Conservation (phyloP, 2,113 vertebrate species). For the Leucosticte australis region DNA sequence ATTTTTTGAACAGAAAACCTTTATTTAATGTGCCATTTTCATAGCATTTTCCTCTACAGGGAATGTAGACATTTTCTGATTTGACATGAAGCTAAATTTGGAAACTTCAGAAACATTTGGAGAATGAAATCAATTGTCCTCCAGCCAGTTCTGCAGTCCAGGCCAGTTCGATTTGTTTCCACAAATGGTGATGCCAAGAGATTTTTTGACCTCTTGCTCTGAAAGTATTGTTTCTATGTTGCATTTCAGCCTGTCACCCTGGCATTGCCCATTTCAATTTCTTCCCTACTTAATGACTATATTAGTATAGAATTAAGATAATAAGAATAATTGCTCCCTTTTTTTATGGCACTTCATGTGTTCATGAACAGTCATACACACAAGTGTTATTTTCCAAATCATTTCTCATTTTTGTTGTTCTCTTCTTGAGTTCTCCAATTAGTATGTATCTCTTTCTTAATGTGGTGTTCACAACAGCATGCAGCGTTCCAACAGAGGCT, state of each 20-base stretch:
- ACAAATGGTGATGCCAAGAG: background rate
- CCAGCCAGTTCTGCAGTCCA: background rate
- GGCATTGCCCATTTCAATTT: background rate
- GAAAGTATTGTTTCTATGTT: background rate
- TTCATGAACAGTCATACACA: background rate
- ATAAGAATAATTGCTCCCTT: conserved; percentile 11
- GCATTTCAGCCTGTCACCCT: background rate
- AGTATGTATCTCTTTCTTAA: conserved; percentile 35
- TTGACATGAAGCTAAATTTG: background rate
- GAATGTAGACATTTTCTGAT: background rate
- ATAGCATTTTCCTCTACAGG: background rate
- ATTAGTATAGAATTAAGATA: conserved; percentile 18
- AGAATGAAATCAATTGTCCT: background rate
- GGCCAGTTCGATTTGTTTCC: background rate
- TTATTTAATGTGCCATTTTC: background rate
- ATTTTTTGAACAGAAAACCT: background rate
- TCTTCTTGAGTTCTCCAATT: conserved; percentile 35
- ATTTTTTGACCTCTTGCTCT: background rate
- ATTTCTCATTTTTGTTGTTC: conserved; percentile 24
- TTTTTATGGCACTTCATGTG: background rate
- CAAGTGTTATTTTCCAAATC: conserved; percentile 32
- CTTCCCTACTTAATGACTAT: background rate
- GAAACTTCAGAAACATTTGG: background rate
- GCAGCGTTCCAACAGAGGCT: conserved; percentile 23
- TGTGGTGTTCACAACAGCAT: conserved; percentile 22